These are phyloP conservation scores for Drosophila nasuta DNA, from an alignment of 1,140 invertebrate species.

Conservation along the genomic window DNA sequence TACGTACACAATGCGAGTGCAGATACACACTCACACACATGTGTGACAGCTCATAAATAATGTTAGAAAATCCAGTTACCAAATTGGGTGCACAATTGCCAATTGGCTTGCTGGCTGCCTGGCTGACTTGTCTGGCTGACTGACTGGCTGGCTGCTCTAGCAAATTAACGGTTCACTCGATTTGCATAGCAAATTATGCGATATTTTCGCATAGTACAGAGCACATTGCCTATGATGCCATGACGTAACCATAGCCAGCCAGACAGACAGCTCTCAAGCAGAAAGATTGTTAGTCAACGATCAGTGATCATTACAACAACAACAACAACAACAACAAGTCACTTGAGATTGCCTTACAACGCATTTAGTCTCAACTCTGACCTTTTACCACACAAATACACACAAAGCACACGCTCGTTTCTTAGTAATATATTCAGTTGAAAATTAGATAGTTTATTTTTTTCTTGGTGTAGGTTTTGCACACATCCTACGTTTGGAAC, in stretches of 20 bases:
- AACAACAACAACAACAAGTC: conserved; percentile 17
- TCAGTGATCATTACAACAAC: conserved; percentile 31
- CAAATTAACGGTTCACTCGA: conserved; percentile 76
- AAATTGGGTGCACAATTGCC: conserved; percentile 80
- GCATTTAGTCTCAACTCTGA: conserved; percentile 60
- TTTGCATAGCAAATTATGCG: conserved; percentile 83
- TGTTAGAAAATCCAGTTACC: conserved; percentile 79
- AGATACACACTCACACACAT: conserved; percentile 24
- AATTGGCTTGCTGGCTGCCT: conserved; percentile 54
- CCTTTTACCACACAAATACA: conserved; percentile 53
- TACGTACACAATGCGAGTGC: conserved; percentile 19
- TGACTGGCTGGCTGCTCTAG: conserved; percentile 35
- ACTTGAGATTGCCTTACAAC: conserved; percentile 45
- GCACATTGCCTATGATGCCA: conserved; percentile 33
- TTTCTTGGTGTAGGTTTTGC: background rate
- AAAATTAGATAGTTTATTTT: background rate
- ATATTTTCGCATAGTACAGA: conserved; percentile 66
- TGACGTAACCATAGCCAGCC: conserved; percentile 53
- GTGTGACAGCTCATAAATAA: conserved; percentile 63
- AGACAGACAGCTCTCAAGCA: conserved; percentile 2
- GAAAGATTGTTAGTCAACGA: conserved; percentile 23
- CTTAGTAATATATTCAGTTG: background rate
- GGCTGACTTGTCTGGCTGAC: conserved; percentile 32
- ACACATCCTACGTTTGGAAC: conserved; percentile 45
- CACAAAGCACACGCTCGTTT: conserved; percentile 1